Evolutionary conservation across 2,888 invertebrate genomes (phyloP).

Genomic region (Rhagonycha fulva): DNA sequence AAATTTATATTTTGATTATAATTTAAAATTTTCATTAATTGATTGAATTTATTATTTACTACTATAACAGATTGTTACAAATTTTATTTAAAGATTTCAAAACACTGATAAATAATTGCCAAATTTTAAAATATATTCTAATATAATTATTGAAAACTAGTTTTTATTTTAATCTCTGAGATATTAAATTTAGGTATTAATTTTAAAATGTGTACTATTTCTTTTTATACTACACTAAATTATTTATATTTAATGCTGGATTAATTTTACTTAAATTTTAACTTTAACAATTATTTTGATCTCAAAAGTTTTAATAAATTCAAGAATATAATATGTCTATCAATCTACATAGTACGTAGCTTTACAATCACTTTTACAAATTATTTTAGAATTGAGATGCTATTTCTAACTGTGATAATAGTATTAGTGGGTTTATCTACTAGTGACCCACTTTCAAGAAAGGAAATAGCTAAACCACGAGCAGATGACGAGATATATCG

Average conservation of each 20-base stretch:
- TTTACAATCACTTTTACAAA: not conserved
- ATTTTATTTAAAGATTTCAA: too few relatives aligned
- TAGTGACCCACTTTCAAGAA: not conserved
- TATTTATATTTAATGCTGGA: too few relatives aligned
- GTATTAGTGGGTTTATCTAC: not conserved
- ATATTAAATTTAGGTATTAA: too few relatives aligned
- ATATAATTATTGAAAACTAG: too few relatives aligned
- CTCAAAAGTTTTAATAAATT: not conserved
- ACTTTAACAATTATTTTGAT: not conserved
- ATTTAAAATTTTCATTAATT: too few relatives aligned
- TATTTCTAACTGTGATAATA: not conserved
- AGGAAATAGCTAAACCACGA: not conserved
- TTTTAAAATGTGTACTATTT: too few relatives aligned
- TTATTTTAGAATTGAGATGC: not conserved
- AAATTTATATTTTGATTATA: not conserved
- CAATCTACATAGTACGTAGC: not conserved
- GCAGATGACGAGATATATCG: conserved; percentile 2
- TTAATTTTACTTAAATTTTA: not conserved
- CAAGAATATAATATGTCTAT: not conserved
- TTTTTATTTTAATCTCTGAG: too few relatives aligned
- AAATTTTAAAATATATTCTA: too few relatives aligned
- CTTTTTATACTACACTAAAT: too few relatives aligned
- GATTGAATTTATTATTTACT: too few relatives aligned
- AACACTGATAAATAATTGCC: too few relatives aligned
- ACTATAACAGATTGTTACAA: too few relatives aligned